Base-by-base conservation (phyloP, 2,888 invertebrate species). In the Enoplolaimus lenunculus region DNA sequence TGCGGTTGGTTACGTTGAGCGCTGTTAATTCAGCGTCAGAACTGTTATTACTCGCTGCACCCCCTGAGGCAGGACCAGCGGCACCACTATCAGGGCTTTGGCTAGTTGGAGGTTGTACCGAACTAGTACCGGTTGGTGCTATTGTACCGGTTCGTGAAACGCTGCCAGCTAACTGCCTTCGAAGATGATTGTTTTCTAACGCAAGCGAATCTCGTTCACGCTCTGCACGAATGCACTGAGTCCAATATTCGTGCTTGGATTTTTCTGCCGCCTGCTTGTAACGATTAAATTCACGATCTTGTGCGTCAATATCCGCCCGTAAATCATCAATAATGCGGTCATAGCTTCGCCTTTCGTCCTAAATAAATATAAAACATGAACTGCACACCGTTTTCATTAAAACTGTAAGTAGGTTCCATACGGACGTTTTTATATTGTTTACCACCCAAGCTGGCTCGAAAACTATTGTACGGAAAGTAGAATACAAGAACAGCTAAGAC, bases 21-120 rank as follows among this genome's bases (percentile, higher is more conserved):
- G 34, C 69, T 2, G 69, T 34, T 34, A 69, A 35, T 30, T 69
- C 69, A 3, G 69, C 69, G n/a, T 69, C 69, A 3, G 66, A 68
- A n/a, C 34, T 34, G 64, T 69, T 68, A 28, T 69, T 69, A 28
- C 64, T 31, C 29, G 13, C 29, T 2, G 16, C 69, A 34, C 2
- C 66, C 2, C 28, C 3, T 13, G 2, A 3, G 3, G 30, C n/a
- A 7, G 67, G 26, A 7, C 64, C 26, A 30, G 16, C 16, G 29
- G 26, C 16, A 7, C 26, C 26, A 64, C 64, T 64, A 7, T n/a
- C 7, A 7, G 28, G 67, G 34, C 35, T 3, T 2, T 13, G n/a
- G n/a, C 67, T 67, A 2, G 67, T 2, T 16, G n/a, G 26, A 33
- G 35, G 30, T 3, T 67, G 34, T n/a, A n/a, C n/a, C n/a, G n/a